Conservation (phyloP, 2,888 invertebrate genomes). For the Noctua janthe region DNA sequence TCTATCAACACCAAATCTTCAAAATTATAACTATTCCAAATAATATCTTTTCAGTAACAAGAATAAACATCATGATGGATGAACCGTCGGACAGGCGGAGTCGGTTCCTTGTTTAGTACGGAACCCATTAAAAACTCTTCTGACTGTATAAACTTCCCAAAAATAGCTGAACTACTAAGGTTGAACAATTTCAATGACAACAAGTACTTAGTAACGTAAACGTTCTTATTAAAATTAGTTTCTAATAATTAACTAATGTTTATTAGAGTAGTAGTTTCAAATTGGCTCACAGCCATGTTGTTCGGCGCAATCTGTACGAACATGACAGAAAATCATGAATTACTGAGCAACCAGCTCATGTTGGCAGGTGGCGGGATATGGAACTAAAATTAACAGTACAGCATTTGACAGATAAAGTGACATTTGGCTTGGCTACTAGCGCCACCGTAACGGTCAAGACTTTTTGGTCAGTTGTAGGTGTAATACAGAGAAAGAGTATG, state of each 20-base stretch:
- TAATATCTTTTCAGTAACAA: background rate
- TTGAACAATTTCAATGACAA: constrained; percentile 42
- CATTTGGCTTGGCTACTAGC: background rate
- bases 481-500: background rate
- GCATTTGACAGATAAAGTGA: constrained; percentile 5
- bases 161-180: constrained; percentile 24
- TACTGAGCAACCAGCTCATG: constrained; percentile 36
- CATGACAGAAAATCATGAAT: constrained; percentile 46
- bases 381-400: background rate
- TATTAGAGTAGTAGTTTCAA: constrained; percentile 32
- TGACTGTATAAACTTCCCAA: background rate
- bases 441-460: constrained; percentile 1
- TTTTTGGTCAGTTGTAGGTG: background rate
- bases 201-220: constrained; percentile 25
- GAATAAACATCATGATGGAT: too few relatives aligned
- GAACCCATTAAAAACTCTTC: constrained; percentile 30
- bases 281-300: constrained; percentile 40
- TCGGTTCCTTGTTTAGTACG: too few relatives aligned
- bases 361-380: constrained; percentile 5
- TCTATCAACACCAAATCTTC: too few relatives aligned
- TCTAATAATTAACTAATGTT: constrained; percentile 47
- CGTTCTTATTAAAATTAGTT: constrained; percentile 36
- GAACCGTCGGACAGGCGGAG: background rate
- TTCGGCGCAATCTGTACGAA: constrained; percentile 48
- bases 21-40: background rate